These are phyloP conservation scores for Zophobas morio DNA, from an alignment of 1,140 invertebrate species.

Conservation along the genomic window DNA sequence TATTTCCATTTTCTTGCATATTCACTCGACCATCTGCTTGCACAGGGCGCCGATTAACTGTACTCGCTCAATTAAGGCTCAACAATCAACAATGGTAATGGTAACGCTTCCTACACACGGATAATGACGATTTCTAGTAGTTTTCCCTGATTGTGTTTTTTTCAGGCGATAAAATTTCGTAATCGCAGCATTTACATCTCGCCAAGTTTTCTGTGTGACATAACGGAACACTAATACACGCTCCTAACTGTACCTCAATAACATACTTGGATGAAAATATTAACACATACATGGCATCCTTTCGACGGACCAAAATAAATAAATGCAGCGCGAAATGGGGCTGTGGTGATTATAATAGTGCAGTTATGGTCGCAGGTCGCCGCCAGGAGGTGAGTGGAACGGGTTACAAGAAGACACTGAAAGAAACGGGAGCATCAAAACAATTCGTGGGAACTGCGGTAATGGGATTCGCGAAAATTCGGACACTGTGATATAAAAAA, in stretches of 20 bases:
- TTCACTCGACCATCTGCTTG: neutral
- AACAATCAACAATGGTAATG: slow-evolving; percentile 23
- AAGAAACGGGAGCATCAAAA: neutral
- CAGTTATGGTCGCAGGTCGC: neutral
- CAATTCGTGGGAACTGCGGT: no score
- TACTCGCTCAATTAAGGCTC: slow-evolving; percentile 20
- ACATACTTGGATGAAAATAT: slow-evolving; percentile 48
- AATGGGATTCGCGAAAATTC: no score
- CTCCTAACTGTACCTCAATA: slow-evolving; percentile 46
- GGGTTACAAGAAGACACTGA: neutral
- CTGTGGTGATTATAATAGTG: slow-evolving; percentile 2
- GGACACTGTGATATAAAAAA: no score
- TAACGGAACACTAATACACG: slow-evolving; percentile 45
- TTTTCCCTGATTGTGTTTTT: slow-evolving; percentile 15
- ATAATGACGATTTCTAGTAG: slow-evolving; percentile 28
- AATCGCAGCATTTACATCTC: slow-evolving; percentile 29
- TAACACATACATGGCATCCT: slow-evolving; percentile 49
- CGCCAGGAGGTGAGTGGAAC: neutral
- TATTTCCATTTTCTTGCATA: neutral
- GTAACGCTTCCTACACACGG: slow-evolving; percentile 24
- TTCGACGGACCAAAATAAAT: slow-evolving; percentile 45
- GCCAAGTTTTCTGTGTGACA: slow-evolving; percentile 32
- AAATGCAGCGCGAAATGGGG: slow-evolving; percentile 12
- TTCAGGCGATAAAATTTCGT: slow-evolving; percentile 4
- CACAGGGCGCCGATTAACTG: neutral